Evolutionary conservation across 2,888 invertebrate species (phyloP), one percentile per base, ranked within the genome.

Genomic region (Scrobipalpa costella): DNA sequence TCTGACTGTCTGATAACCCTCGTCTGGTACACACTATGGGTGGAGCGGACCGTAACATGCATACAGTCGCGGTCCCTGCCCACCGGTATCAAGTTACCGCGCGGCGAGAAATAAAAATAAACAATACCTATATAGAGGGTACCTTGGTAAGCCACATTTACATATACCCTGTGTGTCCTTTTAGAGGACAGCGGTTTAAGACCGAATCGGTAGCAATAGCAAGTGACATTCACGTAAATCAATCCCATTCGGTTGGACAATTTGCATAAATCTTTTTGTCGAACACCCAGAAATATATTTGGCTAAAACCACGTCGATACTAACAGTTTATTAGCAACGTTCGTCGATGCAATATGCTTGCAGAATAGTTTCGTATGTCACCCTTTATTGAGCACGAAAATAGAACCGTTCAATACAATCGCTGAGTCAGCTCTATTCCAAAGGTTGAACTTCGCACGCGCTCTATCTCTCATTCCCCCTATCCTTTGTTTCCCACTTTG

Each of bases 81-180:
- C 78, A 77, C 76, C 64, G 75, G 80, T 79, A 74, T 84, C 80
- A 71, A 72, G 74, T 85, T 83, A 80, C 78, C 77, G 77, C 80
- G 80, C 75, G 76, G 73, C 70, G 75, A 78, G 84, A 83, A 83
- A 85, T 77, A 81, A 82, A 84, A 79, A 71, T 66, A 72, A 70
- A 70, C 63, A 11, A 60, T 36, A 15, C 61, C 66, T 52, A 19
- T 17, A 66, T 72, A 70, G 69, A 2, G 15, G 60, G 59, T 63
- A 64, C 66, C 44, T 44, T 9, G 17, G 19, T 52, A 13, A 21
- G 21, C 13, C 13, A 19, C 50, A 52, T 50, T 50, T 9, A 19
- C 21, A 19, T 50, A 19, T 27, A 52, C 11, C 50, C 50, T 52
- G 50, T 3, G 19, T 19, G 49, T 49, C 19, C 49, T 49, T 49